Base-by-base conservation (phyloP, 2,113 vertebrate genomes). In the Mugil cephalus region DNA sequence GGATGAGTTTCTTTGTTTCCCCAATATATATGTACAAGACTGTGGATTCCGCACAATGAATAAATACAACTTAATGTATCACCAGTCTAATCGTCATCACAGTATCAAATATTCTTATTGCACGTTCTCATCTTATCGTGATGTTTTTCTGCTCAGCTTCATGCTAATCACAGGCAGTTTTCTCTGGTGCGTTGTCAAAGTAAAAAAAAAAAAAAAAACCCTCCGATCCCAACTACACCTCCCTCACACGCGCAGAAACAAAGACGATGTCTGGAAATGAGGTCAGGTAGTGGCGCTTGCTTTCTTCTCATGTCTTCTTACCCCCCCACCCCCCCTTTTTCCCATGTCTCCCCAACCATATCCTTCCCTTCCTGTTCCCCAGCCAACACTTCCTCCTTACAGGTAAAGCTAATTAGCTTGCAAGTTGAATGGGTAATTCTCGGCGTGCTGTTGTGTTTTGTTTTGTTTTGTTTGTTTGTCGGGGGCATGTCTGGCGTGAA, bases 381-480 rank as follows among this genome's bases (percentile, higher is more conserved):
- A 69, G 70, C 56, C 71, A 83, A 58, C 82, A 74, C 60, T 85
- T 60, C 56, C 55, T 68, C 5, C 60, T 86, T 84, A 63, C 66
- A 87, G 83, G 79, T 82, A 87, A 78, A 68, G 61, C 67, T 91
- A 90, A 91, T 93, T 87, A 84, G 71, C 82, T 80, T 86, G 80
- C 80, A 69, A 76, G 83, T 80, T 77, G 63, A 76, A 80, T 86
- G 85, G 77, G 74, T 85, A 88, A 86, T 83, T 74, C 82, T 79
- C 55, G 65, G 66, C 81, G 79, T 88, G 60, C 74, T 79, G 84
- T 74, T 83, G 80, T 84, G 81, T 80, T 62, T 50, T 17, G 54
- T 40, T 77, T 75, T 89, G 82, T 87, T 87, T 87, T 88, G 77
- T 88, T 88, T 92, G 84, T 80, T 80, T 82, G 87, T 87, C 70